Percentiles rank a stretch among this genome's conserved stretches.
Conservation (phyloP, 2,113 vertebrate genomes). For the Burhinus bistriatus region DNA sequence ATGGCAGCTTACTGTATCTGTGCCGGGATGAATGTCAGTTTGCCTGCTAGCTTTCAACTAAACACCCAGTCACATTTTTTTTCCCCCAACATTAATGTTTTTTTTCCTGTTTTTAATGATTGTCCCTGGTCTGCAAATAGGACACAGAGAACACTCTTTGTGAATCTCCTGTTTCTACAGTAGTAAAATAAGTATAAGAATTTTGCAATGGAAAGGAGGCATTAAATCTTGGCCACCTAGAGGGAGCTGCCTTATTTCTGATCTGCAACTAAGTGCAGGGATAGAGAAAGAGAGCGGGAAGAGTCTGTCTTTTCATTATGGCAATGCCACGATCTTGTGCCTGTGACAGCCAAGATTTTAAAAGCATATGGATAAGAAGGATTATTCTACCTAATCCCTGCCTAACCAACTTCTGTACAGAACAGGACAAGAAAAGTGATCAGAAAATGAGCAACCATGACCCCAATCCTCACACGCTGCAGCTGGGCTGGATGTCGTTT, state of each 20-base stretch:
- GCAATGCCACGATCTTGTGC: background rate
- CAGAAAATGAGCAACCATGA: background rate
- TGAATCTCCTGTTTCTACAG: background rate
- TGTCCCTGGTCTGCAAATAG: accelerated
- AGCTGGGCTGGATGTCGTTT: background rate
- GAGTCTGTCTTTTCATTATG: background rate
- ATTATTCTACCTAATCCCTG: background rate
- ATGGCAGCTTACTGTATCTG: background rate
- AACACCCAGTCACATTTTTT: background rate
- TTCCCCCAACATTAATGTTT: background rate
- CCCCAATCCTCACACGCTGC: background rate
- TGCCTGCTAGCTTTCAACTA: background rate
- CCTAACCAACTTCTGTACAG: background rate
- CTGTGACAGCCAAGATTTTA: background rate
- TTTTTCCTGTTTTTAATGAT: background rate
- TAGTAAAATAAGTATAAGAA: background rate
- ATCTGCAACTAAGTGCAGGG: background rate
- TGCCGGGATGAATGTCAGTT: background rate
- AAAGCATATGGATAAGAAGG: background rate
- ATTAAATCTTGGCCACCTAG: background rate
- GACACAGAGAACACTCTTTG: background rate
- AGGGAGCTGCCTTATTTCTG: background rate
- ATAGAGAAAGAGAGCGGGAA: background rate
- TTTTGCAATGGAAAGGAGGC: background rate
- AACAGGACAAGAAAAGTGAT: background rate